A percentile compares a stretch with the other conserved stretches of the same genome.
Conservation (phyloP, 2,797 vertebrate genomes). For the Scolopax bukidnonensis region DNA sequence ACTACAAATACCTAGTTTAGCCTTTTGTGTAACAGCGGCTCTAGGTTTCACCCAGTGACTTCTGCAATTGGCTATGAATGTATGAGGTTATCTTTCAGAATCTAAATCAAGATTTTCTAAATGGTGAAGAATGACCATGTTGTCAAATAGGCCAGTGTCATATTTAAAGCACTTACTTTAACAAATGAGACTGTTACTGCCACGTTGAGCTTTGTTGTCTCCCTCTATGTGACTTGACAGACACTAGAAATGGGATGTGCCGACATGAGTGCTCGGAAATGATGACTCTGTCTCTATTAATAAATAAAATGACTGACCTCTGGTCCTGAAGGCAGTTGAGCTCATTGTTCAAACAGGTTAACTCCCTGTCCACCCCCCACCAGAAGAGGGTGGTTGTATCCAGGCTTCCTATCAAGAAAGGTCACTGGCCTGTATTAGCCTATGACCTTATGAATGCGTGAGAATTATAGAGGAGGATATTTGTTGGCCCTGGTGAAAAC, state of each 20-base stretch:
- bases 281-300: constrained; percentile 8
- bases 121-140: not conserved
- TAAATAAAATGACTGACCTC: constrained; percentile 10
- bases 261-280: not conserved
- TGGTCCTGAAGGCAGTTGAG: not conserved
- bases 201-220: not conserved
- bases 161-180: not conserved
- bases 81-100: not conserved
- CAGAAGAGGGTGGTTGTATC: not conserved
- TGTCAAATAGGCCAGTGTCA: not conserved
- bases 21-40: not conserved
- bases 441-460: not conserved
- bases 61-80: not conserved
- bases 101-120: not conserved
- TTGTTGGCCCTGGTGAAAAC: not conserved
- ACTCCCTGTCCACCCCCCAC: not conserved
- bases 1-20: not conserved
- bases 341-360: constrained; percentile 47
- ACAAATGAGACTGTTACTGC: not conserved
- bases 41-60: not conserved
- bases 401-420: constrained; percentile 45
- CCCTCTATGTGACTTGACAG: not conserved
- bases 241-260: not conserved
- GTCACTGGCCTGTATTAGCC: constrained; percentile 21
- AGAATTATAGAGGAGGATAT: constrained; percentile 14